A percentile compares a stretch with the other conserved stretches of the same genome.
Evolutionary conservation across 2,113 vertebrate genomes (phyloP).

Genomic region (Percina caprodes): DNA sequence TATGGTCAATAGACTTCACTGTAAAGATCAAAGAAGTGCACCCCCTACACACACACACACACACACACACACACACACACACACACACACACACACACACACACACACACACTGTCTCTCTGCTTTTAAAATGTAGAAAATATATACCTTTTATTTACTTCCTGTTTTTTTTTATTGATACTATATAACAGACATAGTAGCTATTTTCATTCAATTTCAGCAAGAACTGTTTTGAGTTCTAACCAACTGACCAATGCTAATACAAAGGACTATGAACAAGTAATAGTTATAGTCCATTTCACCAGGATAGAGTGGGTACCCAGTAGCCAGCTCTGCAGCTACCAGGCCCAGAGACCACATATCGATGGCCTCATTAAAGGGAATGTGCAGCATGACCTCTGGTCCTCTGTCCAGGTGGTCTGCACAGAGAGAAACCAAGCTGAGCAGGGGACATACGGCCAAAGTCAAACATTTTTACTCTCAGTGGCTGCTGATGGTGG

Average conservation of each 20-base stretch:
- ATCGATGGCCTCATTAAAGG: constrained; percentile 29
- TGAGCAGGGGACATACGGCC: background rate
- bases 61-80: too few species aligned
- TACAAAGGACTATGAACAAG: background rate
- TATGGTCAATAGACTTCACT: constrained; percentile 29
- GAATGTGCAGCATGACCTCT: constrained; percentile 10
- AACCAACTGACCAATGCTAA: background rate
- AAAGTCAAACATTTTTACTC: background rate
- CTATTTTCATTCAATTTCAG: background rate
- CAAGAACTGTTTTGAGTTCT: background rate
- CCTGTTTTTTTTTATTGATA: background rate
- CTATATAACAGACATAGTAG: background rate
- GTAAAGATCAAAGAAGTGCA: constrained; percentile 31
- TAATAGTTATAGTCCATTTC: constrained; percentile 7
- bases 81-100: too few species aligned
- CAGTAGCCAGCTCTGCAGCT: constrained; percentile 1
- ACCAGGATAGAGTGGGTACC: background rate
- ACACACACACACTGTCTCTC: too few species aligned
- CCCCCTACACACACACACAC: too few species aligned
- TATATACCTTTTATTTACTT: background rate
- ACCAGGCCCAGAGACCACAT: constrained; percentile 24
- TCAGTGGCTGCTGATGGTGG: background rate
- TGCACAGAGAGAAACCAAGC: background rate
- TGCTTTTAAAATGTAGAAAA: too few species aligned
- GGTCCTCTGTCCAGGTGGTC: constrained; percentile 20